A percentile compares a stretch with the other conserved stretches of the same genome.
These are phyloP conservation scores for Podotricha telesiphe DNA, from an alignment of 2,888 invertebrate species.

Conservation along the genomic window DNA sequence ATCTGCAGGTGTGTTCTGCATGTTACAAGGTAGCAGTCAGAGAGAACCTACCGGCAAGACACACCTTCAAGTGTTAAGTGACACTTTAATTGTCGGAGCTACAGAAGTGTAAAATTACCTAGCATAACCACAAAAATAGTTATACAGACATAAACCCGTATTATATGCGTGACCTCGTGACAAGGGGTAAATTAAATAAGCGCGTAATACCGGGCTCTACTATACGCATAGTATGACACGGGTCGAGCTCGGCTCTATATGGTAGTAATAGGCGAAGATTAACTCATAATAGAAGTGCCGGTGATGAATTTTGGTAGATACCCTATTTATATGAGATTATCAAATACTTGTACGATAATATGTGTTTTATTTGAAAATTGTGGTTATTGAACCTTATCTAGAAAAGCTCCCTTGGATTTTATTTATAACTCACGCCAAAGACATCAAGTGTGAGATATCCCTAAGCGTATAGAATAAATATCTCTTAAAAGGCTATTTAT, in stretches of 20 bases:
- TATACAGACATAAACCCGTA: slow-evolving; percentile 2
- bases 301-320: slow-evolving; percentile 11
- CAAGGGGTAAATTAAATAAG: slow-evolving; percentile 20
- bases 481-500: too few relatives aligned
- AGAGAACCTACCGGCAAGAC: too few relatives aligned
- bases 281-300: slow-evolving; percentile 6
- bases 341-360: background rate
- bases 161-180: slow-evolving; percentile 13
- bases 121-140: background rate
- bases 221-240: background rate
- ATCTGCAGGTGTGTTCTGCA: too few relatives aligned
- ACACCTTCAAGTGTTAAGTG: too few relatives aligned
- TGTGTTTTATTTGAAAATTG: background rate
- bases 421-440: too few relatives aligned
- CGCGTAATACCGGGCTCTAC: background rate
- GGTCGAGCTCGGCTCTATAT: background rate
- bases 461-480: too few relatives aligned
- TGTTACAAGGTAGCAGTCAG: background rate
- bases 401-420: too few relatives aligned
- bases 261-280: slow-evolving; percentile 13
- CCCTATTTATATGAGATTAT: background rate
- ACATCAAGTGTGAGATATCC: too few relatives aligned
- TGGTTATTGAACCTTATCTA: background rate
- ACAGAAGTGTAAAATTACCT: too few relatives aligned
- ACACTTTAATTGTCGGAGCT: too few relatives aligned